Percentiles rank a stretch among this genome's conserved stretches.
Conservation (phyloP, 2,797 vertebrate species). For the Zalophus californianus region DNA sequence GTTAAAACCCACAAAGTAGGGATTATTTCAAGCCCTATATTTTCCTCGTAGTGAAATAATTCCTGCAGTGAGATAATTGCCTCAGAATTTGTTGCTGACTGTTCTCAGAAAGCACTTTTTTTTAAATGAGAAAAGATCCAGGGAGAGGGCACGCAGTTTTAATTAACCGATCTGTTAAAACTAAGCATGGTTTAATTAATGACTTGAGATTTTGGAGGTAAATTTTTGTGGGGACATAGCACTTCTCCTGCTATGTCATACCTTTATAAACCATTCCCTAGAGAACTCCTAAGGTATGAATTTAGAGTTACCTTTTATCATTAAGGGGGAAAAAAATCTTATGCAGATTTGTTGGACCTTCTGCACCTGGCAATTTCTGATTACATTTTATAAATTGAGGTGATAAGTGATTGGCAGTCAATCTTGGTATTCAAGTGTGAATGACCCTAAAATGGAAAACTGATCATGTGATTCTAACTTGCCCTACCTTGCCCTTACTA, state of each 20-base stretch:
- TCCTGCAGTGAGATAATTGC: neutral
- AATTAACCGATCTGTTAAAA: neutral
- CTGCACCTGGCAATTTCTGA: neutral
- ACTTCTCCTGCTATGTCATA: neutral
- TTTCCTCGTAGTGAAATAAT: slow-evolving; percentile 1
- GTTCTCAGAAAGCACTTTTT: slow-evolving; percentile 1
- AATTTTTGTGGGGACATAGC: neutral
- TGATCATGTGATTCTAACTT: neutral
- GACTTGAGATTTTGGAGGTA: neutral
- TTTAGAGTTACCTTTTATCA: neutral
- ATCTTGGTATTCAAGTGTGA: neutral
- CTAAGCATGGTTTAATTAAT: neutral
- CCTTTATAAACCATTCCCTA: neutral
- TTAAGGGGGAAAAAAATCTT: neutral
- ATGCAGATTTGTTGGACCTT: neutral
- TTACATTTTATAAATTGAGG: neutral
- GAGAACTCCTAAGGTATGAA: neutral
- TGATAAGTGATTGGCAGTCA: neutral
- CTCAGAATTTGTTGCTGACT: slow-evolving; percentile 34
- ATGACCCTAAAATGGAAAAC: neutral
- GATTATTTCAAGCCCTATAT: neutral
- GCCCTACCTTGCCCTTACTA: neutral
- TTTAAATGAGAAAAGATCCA: slow-evolving; percentile 18
- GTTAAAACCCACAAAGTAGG: neutral
- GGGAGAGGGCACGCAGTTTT: neutral